Conservation (phyloP, 2,888 invertebrate species). For the Chelonus formosanus region DNA sequence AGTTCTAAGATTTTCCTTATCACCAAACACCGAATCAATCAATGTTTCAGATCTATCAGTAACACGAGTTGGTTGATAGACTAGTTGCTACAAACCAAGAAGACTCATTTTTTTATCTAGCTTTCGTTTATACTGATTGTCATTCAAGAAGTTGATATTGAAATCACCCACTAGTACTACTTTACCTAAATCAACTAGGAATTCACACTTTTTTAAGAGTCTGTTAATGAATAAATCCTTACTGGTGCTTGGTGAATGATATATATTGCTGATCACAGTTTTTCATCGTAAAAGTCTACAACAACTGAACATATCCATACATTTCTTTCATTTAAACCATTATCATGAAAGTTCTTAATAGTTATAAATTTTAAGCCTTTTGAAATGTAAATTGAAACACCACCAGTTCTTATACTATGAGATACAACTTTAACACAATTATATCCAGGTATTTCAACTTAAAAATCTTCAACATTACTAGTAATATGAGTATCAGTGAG, state of each 20-base stretch:
- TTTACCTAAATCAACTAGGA: background rate
- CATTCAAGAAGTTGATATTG: conserved; percentile 4
- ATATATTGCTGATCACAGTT: conserved; percentile 9
- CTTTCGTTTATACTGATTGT: background rate
- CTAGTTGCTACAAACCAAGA: conserved; percentile 6
- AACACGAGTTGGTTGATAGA: background rate
- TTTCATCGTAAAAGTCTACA: background rate
- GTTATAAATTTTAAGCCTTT: background rate
- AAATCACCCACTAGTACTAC: conserved; percentile 2
- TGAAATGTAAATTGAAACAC: conserved; percentile 4
- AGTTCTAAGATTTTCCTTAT: too few relatives aligned
- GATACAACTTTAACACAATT: background rate
- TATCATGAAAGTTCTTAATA: background rate
- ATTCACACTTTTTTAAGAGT: conserved; percentile 14
- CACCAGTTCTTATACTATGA: conserved; percentile 19
- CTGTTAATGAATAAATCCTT: conserved; percentile 4
- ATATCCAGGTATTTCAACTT: conserved; percentile 2
- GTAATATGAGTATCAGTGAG: conserved; percentile 10
- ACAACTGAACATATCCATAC: background rate
- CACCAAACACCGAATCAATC: too few relatives aligned
- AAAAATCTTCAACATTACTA: background rate
- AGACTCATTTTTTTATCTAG: background rate
- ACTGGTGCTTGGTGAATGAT: conserved; percentile 15
- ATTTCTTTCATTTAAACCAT: background rate
- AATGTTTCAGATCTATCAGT: too few relatives aligned